Base-by-base conservation (phyloP, 2,797 vertebrate genomes). In the Sebastes vulpes region DNA sequence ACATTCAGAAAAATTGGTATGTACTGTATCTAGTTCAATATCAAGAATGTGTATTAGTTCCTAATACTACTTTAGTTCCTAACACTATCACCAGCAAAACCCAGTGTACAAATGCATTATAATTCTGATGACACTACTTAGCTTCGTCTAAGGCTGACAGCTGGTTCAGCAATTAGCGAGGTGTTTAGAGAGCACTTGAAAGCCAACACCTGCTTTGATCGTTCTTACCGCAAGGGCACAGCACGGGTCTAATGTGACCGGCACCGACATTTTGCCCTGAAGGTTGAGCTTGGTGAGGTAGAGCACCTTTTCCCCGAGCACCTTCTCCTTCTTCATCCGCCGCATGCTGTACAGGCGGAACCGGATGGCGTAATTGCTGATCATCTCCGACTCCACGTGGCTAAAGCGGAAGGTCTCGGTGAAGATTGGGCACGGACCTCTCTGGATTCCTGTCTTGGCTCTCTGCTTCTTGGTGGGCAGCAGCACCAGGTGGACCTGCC, bases 231-330 rank as follows among this genome's bases (percentile, higher is more conserved):
- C 96, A 77, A 98, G 94, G 76, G 91, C 96, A 92, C 98, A 98
- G 93, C 97, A 97, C 52, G 98, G 97, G 58, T 99, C 98, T 91
- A 99, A 81, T 70, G 96, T 97, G 92, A 99, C 97, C 20, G 98
- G 98, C 83, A 99, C 94, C 21, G 98, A 98, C 96, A 99, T 96
- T 95, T 98, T 99, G 89, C 98, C 98, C 95, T 99, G 98, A 92
- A 99, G 97, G 94, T 99, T 98, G 93, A 99, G 95, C 95, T 99
- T 99, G 86, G 98, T 99, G 95, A 99, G 97, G 95, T 98, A 98
- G 96, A 99, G 99, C 87, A 98, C 95, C 96, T 99, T 99, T 90
- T 99, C 98, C 86, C 98, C 98, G 31, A 99, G 97, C 94, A 97
- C 95, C 94, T 97, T 98, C 94, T 99, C 98, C 79, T 98, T 99